Conservation (phyloP, 37 sponge, comb jelly and placozoan genomes). For the Dysidea cf. avara region DNA sequence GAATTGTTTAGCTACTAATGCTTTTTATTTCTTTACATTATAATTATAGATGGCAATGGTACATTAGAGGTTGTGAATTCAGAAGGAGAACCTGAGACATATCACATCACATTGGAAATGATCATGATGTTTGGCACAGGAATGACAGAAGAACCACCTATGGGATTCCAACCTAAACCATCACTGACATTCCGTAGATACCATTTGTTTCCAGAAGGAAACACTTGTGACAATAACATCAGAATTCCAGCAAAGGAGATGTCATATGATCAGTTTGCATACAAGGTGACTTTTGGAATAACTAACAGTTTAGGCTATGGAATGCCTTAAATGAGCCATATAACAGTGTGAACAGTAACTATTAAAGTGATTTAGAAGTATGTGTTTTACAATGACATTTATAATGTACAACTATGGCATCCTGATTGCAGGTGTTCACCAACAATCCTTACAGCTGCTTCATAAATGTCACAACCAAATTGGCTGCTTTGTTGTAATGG, state of each 20-base stretch:
- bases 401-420: no score
- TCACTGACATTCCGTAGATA: background rate
- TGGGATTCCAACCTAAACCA: constrained; percentile 9
- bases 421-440: no score
- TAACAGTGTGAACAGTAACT: no score
- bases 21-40: no score
- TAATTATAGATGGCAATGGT: no score
- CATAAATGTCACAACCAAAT: background rate
- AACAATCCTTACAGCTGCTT: background rate
- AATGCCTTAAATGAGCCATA: background rate
- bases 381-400: no score
- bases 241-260: background rate
- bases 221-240: background rate
- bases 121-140: constrained; percentile 17
- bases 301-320: background rate
- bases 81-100: no score
- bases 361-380: no score
- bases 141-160: background rate
- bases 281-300: background rate
- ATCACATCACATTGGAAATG: background rate
- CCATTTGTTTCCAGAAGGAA: background rate
- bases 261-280: background rate
- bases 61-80: no score
- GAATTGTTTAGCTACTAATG: no score
- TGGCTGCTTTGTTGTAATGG: background rate